Evolutionary conservation across 2,888 invertebrate genomes (phyloP).

Genomic region (Zaprionus bogoriensis): DNA sequence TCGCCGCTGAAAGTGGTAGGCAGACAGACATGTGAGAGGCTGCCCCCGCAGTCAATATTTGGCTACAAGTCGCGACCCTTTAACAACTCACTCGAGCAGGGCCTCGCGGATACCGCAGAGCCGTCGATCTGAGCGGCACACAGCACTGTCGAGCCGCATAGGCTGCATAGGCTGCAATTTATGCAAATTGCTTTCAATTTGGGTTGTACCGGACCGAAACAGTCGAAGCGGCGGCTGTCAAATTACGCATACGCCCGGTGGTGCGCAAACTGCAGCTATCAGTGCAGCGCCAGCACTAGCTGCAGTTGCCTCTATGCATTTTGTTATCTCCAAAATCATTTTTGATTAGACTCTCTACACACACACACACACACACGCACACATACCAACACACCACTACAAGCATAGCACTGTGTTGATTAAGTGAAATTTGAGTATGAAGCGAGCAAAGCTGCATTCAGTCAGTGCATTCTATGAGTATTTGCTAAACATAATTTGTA

Average conservation of each 20-base stretch:
- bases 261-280: not conserved
- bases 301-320: slow-evolving; percentile 6
- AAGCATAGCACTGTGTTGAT: slow-evolving; percentile 14
- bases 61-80: too few relatives aligned
- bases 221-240: not conserved
- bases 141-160: too few relatives aligned
- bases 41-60: not conserved
- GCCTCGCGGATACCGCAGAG: too few relatives aligned
- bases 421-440: slow-evolving; percentile 21
- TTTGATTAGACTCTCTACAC: slow-evolving; percentile 11
- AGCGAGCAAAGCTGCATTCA: slow-evolving; percentile 1
- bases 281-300: slow-evolving; percentile 6
- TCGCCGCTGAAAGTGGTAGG: slow-evolving; percentile 43
- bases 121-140: too few relatives aligned
- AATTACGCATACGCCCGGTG: slow-evolving; percentile 38
- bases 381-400: too few relatives aligned
- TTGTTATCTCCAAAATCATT: slow-evolving; percentile 27
- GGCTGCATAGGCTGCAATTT: slow-evolving; percentile 53
- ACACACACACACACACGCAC: too few relatives aligned
- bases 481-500: slow-evolving; percentile 19
- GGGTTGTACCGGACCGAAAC: slow-evolving; percentile 39
- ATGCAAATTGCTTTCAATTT: slow-evolving; percentile 75
- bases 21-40: slow-evolving; percentile 1
- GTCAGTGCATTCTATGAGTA: not conserved
- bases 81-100: too few relatives aligned